phyloP scores from a whole-genome alignment of 2,797 vertebrate genomes.

The Oreonectes daqikongensis region DNA sequence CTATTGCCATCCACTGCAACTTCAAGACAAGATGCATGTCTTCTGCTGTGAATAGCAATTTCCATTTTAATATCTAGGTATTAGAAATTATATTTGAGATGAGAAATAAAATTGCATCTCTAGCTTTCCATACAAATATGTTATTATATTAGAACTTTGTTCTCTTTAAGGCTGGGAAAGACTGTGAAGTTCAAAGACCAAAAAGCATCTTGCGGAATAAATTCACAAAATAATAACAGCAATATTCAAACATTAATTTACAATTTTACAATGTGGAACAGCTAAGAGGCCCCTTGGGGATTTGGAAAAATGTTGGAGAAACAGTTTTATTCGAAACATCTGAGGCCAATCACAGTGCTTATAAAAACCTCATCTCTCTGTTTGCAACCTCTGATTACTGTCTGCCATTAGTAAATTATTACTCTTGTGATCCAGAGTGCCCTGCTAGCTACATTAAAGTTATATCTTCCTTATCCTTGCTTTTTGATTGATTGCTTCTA shows the following conservation, averaged over 20 bases:
- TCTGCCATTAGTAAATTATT: slow-evolving; percentile 41
- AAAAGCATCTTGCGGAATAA: not conserved
- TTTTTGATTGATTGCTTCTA: slow-evolving; percentile 11
- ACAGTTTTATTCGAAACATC: slow-evolving; percentile 50
- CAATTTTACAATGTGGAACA: slow-evolving; percentile 29
- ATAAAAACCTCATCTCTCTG: slow-evolving; percentile 43
- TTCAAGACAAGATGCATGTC: not conserved
- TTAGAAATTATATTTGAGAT: not conserved
- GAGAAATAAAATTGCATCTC: not conserved
- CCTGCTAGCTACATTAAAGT: slow-evolving; percentile 31
- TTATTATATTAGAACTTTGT: no score
- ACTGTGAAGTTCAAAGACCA: not conserved
- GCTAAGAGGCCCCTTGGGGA: slow-evolving; percentile 7
- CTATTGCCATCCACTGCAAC: not conserved
- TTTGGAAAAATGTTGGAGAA: slow-evolving; percentile 21
- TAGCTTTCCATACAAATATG: not conserved
- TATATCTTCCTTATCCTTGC: not conserved
- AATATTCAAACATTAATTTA: slow-evolving; percentile 33
- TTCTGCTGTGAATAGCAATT: not conserved
- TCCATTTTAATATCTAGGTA: not conserved
- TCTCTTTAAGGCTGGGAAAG: no score
- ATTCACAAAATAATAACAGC: slow-evolving; percentile 17
- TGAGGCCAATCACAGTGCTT: slow-evolving; percentile 46
- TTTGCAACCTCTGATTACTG: slow-evolving; percentile 52
- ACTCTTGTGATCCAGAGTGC: slow-evolving; percentile 41